Conservation (phyloP, 2,888 invertebrate species). For the Athalia rosae region DNA sequence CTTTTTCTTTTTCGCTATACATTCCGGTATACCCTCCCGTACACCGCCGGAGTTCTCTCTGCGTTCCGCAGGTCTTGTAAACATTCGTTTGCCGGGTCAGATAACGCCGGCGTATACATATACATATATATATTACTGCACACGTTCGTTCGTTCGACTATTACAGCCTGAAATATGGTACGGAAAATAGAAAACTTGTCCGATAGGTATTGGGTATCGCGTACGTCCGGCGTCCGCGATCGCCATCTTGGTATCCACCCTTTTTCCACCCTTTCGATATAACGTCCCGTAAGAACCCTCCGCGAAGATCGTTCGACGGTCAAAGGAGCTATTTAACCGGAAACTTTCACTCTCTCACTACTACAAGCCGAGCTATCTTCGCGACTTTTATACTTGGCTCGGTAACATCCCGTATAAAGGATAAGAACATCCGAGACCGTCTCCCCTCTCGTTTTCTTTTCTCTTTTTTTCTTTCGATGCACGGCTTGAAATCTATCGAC, state of each 20-base stretch:
- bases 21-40: neutral
- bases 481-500: neutral
- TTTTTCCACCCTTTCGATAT: neutral
- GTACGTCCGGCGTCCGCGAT: slow-evolving; percentile 11
- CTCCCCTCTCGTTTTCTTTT: neutral
- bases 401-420: slow-evolving; percentile 12
- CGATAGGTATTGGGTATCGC: too few species aligned
- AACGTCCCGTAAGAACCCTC: neutral
- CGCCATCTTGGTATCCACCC: slow-evolving; percentile 28
- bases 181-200: too few species aligned
- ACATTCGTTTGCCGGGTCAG: slow-evolving; percentile 29
- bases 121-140: neutral
- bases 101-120: slow-evolving; percentile 4
- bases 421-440: slow-evolving; percentile 10
- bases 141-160: too few species aligned
- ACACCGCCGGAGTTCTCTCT: too few species aligned
- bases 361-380: slow-evolving; percentile 6
- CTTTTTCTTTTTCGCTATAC: neutral
- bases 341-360: slow-evolving; percentile 33
- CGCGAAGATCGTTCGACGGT: neutral
- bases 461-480: neutral
- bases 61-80: slow-evolving; percentile 20
- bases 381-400: slow-evolving; percentile 23
- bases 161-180: too few species aligned
- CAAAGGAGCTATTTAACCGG: slow-evolving; percentile 44